Evolutionary conservation across 1,140 invertebrate species (phyloP), one percentile per base, ranked within the genome.

Genomic region (Lanistes nyassanus): DNA sequence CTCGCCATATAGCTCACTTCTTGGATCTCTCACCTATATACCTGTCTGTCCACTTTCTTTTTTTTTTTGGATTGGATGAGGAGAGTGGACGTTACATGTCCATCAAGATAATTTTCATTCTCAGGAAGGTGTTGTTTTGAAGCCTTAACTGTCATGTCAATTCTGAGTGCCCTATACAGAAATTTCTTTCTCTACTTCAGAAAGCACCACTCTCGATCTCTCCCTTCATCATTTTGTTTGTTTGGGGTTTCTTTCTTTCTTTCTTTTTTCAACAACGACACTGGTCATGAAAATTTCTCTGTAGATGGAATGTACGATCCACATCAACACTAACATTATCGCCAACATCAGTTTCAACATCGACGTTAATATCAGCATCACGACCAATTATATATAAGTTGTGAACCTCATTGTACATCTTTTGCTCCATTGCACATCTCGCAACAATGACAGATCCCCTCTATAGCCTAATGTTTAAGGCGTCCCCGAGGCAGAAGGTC

Each of bases 31-130:
- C n/a, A n/a, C n/a, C n/a, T n/a, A n/a, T n/a, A n/a, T n/a, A n/a
- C n/a, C n/a, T n/a, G n/a, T n/a, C n/a, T n/a, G n/a, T n/a, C n/a
- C n/a, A n/a, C n/a, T n/a, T n/a, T n/a, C n/a, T n/a, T n/a, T n/a
- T n/a, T n/a, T n/a, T n/a, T n/a, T n/a, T n/a, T n/a, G n/a, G n/a
- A n/a, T n/a, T n/a, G n/a, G n/a, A n/a, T n/a, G 83, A 83, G 58
- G 85, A 85, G 29, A 74, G 78, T 31, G 83, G 67, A 69, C 83
- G 82, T 21, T 86, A 73, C 5, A 79, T 51, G 62, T 80, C 82
- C 2, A 85, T 76, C 79, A 80, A 87, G 19, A 84, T 55, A 26
- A 83, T 53, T 70, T 79, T 86, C 34, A 84, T 37, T 31, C 69
- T 66, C 62, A 82, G 77, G 2, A 80, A 82, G 5, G 29, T 76